Percentiles rank a stretch among this genome's conserved stretches.
Conservation (phyloP, 2,113 vertebrate genomes). For the Hyperopisus bebe region DNA sequence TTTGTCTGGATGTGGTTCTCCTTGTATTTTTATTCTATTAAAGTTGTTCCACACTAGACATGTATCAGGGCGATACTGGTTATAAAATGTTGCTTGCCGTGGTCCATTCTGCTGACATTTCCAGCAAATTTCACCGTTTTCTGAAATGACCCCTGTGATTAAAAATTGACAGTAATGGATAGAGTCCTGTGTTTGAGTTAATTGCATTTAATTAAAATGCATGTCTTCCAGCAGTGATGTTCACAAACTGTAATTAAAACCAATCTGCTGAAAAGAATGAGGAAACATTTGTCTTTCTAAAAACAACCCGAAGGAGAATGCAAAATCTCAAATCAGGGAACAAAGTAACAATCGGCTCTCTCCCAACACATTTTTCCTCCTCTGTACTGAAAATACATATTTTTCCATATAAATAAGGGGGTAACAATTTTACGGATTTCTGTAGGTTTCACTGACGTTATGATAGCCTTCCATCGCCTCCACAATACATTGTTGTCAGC, state of each 20-base stretch:
- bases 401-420: background rate
- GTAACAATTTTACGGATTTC: background rate
- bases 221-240: conserved; percentile 51
- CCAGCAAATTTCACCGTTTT: conserved; percentile 39
- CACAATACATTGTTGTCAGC: background rate
- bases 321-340: background rate
- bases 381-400: background rate
- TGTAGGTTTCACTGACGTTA: background rate
- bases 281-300: conserved; percentile 37
- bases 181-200: conserved; percentile 61
- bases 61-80: background rate
- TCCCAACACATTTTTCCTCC: background rate
- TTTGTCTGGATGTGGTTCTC: background rate
- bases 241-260: conserved; percentile 60
- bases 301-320: conserved; percentile 49
- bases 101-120: conserved; percentile 33
- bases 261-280: conserved; percentile 52
- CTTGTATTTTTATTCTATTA: background rate
- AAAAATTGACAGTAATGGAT: conserved; percentile 68
- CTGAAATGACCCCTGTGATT: conserved; percentile 48
- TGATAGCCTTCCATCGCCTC: background rate
- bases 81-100: conserved; percentile 10
- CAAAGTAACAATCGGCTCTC: background rate
- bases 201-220: conserved; percentile 69
- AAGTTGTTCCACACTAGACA: background rate